phyloP scores from a whole-genome alignment of 2,113 vertebrate genomes.

The Loxodonta africana region DNA sequence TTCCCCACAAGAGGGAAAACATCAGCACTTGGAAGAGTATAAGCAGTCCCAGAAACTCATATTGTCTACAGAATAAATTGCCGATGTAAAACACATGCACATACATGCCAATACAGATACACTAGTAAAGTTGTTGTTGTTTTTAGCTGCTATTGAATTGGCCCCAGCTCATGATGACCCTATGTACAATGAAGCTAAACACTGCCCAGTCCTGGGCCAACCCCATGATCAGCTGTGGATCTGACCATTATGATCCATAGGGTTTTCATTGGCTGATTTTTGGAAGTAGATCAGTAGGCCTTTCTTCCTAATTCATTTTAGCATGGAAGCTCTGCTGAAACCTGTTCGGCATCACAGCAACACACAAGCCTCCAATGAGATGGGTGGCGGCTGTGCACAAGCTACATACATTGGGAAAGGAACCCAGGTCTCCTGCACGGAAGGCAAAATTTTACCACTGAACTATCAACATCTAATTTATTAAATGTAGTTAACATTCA shows the following conservation, averaged over 20 bases:
- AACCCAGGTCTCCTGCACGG: neutral
- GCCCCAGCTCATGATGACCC: too few relatives aligned
- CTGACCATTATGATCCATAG: neutral
- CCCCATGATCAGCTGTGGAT: neutral
- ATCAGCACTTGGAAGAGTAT: neutral
- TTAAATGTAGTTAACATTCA: neutral
- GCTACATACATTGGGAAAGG: neutral
- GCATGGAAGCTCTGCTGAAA: neutral
- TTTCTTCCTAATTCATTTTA: neutral
- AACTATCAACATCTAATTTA: neutral
- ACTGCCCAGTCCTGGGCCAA: too few relatives aligned
- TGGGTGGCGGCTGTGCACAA: neutral
- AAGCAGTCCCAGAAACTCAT: neutral
- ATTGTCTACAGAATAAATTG: neutral
- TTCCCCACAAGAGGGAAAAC: neutral
- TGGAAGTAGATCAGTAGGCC: neutral
- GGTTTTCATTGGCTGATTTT: neutral
- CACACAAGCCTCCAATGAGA: neutral
- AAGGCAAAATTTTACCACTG: neutral
- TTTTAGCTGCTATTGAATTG: too few relatives aligned
- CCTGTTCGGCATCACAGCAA: neutral
- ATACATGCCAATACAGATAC: neutral
- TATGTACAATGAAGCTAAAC: too few relatives aligned
- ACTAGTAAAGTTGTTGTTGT: neutral
- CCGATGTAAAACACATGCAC: neutral